Evolutionary conservation across 1,140 invertebrate species (phyloP).

Genomic region (Brachionus asplanchnoidis): DNA sequence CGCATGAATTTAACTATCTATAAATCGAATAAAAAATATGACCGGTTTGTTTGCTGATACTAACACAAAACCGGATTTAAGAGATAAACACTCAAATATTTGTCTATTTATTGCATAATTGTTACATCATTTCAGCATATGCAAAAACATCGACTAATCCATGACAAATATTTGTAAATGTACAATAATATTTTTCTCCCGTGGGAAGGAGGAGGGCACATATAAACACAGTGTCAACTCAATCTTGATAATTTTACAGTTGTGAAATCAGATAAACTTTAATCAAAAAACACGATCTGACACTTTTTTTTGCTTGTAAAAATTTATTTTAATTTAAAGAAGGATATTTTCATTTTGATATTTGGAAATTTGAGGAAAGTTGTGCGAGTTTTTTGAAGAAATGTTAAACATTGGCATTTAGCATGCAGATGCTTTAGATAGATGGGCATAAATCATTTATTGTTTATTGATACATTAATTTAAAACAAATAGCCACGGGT

Average conservation of each 20-base stretch:
- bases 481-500: not conserved
- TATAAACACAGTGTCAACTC: not conserved
- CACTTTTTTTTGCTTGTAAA: not conserved
- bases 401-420: not conserved
- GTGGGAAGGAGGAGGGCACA: not conserved
- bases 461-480: not conserved
- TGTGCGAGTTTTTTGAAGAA: not conserved
- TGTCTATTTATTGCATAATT: not conserved
- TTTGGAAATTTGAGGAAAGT: too few species aligned
- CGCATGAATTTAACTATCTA: not conserved
- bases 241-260: not conserved
- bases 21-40: not conserved
- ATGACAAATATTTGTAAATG: not conserved
- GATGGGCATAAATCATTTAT: slow-evolving; percentile 1
- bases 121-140: not conserved
- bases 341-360: too few species aligned
- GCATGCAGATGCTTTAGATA: not conserved
- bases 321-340: too few species aligned
- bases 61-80: not conserved
- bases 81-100: slow-evolving; percentile 5
- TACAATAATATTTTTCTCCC: not conserved
- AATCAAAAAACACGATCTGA: not conserved
- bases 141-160: not conserved
- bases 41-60: not conserved
- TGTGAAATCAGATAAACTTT: not conserved